Conservation (phyloP, 2,888 invertebrate genomes). For the Amorpha juglandis region DNA sequence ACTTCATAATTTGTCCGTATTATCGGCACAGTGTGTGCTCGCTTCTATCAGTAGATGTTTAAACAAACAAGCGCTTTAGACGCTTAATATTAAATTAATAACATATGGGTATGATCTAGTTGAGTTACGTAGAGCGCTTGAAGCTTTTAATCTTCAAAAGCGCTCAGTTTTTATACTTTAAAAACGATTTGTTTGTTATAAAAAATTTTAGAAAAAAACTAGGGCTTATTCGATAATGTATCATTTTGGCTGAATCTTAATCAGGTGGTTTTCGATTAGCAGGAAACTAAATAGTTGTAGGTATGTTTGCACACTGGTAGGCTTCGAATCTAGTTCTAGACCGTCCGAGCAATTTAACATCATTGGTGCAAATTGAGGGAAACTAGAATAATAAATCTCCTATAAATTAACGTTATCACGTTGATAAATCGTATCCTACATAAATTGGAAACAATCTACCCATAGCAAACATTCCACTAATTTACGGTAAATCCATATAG, state of each 20-base stretch:
- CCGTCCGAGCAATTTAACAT: no score
- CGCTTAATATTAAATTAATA: conserved; percentile 27
- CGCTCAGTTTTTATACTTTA: not conserved
- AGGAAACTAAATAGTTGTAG: no score
- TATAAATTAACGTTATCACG: no score
- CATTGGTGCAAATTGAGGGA: no score
- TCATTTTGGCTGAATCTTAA: no score
- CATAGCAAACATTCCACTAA: conserved; percentile 15
- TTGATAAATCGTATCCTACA: not conserved
- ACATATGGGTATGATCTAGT: not conserved
- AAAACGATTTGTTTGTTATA: not conserved
- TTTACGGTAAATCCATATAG: conserved; percentile 49
- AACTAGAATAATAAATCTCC: no score
- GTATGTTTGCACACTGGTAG: no score
- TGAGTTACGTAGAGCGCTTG: not conserved
- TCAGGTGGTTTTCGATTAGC: no score
- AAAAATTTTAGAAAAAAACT: no score
- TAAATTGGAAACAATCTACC: not conserved
- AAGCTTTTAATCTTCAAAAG: not conserved
- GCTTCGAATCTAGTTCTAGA: no score
- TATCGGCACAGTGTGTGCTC: conserved; percentile 67
- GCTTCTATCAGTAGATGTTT: conserved; percentile 49
- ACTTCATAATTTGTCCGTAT: conserved; percentile 78
- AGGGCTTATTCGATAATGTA: no score
- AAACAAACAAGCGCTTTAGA: conserved; percentile 32